Evolutionary conservation across 2,888 invertebrate species (phyloP), one percentile per base, ranked within the genome.

Genomic region (Malthinus flaveolus): DNA sequence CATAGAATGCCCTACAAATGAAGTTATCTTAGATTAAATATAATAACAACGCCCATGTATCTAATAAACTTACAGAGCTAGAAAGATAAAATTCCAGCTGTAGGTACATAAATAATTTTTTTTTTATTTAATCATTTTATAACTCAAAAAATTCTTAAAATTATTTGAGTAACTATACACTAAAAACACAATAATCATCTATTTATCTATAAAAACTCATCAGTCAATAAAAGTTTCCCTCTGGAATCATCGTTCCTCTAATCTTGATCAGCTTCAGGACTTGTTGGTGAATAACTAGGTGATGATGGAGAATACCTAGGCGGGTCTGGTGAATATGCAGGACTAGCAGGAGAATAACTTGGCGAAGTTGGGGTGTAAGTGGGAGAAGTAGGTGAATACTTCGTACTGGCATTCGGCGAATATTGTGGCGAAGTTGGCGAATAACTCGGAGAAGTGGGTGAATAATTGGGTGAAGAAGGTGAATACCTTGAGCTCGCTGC

Each of bases 351-450:
- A 0, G 89, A 88, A 67, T 89, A 90, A 66, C 87, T 89, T 0
- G 90, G 91, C 7, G 88, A 88, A 1, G 90, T 88, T 0, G 91
- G 93, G 0, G 89, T 89, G 75, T 90, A 93, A 32, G 87, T 86
- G 0, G 91, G 91, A 50, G 88, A 88, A 23, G 88, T 88, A 0
- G 94, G 93, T 0, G 91, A 90, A 78, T 92, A 93, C 72, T 88
- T 88, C 6, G 91, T 90, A 62, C 90, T 89, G 6, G 62, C 62
- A 39, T 88, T 86, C 1, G 91, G 91, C 0, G 92, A 88, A 76
- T 90, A 91, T 69, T 85, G 86, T 1, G 91, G 91, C 34, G 89
- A 88, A 0, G 90, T 87, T 1, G 90, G 91, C 7, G 89, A 85
- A 72, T 92, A 92, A 66, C 85, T 86, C 1, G 90, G 90, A 39